Percentiles rank a stretch among this genome's conserved stretches.
Evolutionary conservation across 2,888 invertebrate species (phyloP).

Genomic region (Zhengitettix transpicula): DNA sequence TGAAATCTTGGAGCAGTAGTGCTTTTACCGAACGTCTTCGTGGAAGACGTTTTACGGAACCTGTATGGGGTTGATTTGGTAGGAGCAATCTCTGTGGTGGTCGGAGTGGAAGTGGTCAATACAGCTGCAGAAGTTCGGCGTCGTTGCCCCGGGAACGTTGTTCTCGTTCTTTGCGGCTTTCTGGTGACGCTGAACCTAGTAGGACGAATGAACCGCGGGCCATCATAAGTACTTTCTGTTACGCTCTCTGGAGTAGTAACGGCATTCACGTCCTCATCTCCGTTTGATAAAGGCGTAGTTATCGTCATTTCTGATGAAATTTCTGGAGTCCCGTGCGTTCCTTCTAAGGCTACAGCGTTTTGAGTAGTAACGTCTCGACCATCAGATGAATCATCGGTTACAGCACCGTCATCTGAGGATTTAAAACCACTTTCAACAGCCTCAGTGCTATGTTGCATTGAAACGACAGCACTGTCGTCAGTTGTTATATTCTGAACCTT

Average conservation of each 20-base stretch:
- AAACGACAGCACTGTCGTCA: too few relatives aligned
- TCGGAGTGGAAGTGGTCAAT: not conserved
- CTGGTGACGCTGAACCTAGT: conserved; percentile 14
- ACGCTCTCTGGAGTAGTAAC: not conserved
- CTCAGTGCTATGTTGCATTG: too few relatives aligned
- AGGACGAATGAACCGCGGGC: conserved; percentile 13
- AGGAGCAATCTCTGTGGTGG: not conserved
- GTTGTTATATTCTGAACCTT: too few relatives aligned
- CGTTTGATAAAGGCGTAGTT: not conserved
- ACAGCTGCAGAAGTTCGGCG: not conserved
- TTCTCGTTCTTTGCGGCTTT: conserved; percentile 12
- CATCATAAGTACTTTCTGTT: conserved; percentile 6
- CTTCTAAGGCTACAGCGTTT: not conserved
- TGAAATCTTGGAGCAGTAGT: not conserved
- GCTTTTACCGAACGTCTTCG: not conserved
- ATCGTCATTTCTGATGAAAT: not conserved
- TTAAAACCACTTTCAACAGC: too few relatives aligned
- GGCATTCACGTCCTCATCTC: not conserved
- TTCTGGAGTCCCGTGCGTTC: not conserved
- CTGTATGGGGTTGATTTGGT: not conserved
- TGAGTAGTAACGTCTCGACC: too few relatives aligned
- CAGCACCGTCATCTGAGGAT: too few relatives aligned
- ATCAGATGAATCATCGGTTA: too few relatives aligned
- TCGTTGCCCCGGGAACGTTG: conserved; percentile 8
- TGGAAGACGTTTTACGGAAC: not conserved